Conservation (phyloP, 2,797 vertebrate species). For the Macroramphosus scolopax region DNA sequence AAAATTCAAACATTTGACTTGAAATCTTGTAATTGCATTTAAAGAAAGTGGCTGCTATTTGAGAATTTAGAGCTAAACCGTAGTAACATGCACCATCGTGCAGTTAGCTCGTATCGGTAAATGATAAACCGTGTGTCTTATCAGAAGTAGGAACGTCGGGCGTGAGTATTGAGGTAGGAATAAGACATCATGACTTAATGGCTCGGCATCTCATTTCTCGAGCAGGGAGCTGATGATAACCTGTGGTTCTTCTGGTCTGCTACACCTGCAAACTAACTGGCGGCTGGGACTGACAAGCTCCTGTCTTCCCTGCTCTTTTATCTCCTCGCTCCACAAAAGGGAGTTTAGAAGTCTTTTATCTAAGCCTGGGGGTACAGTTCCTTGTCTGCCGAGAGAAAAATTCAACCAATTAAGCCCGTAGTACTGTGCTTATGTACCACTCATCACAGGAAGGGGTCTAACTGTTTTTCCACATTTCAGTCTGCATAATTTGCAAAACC, state of each 20-base stretch:
- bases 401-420: slow-evolving; percentile 70
- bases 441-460: slow-evolving; percentile 52
- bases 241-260: slow-evolving; percentile 68
- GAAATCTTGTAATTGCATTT: too few species aligned
- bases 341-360: slow-evolving; percentile 77
- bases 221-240: slow-evolving; percentile 66
- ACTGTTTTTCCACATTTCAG: slow-evolving; percentile 53
- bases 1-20: too few species aligned
- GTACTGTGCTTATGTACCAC: slow-evolving; percentile 57
- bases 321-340: slow-evolving; percentile 74
- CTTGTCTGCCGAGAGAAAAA: slow-evolving; percentile 60
- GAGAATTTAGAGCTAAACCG: too few species aligned
- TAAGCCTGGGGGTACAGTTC: slow-evolving; percentile 70
- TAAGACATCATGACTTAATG: slow-evolving; percentile 64
- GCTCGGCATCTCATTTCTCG: slow-evolving; percentile 66
- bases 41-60: too few species aligned
- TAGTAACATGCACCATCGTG: not conserved
- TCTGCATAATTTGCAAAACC: slow-evolving; percentile 56
- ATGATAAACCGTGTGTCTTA: slow-evolving; percentile 41
- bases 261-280: slow-evolving; percentile 70
- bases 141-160: slow-evolving; percentile 49
- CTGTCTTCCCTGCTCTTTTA: slow-evolving; percentile 75
- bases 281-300: slow-evolving; percentile 70
- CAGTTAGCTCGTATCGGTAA: slow-evolving; percentile 43
- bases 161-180: slow-evolving; percentile 44